These are phyloP conservation scores for Danionella dracula DNA, from an alignment of 2,797 vertebrate species.

Conservation along the genomic window DNA sequence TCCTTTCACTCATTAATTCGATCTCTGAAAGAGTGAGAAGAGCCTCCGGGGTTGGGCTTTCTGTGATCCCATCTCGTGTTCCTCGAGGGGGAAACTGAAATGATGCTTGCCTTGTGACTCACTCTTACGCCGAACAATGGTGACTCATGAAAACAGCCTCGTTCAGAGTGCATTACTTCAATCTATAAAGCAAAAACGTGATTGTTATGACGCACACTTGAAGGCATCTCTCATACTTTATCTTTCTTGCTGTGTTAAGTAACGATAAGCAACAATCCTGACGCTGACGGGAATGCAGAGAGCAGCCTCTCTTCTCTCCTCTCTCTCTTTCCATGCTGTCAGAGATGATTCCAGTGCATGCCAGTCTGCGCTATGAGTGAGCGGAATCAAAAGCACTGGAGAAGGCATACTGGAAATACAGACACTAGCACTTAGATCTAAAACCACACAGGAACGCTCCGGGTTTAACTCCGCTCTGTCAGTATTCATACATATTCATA, in stretches of 20 bases:
- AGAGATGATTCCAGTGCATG: constrained; percentile 34
- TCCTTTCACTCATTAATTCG: constrained; percentile 22
- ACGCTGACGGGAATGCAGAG: no score
- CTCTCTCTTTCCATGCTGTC: constrained; percentile 14
- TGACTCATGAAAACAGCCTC: constrained; percentile 2
- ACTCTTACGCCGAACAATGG: neutral
- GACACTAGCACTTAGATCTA: neutral
- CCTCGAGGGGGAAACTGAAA: neutral
- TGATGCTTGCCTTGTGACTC: neutral
- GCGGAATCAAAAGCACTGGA: constrained; percentile 24
- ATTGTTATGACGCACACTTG: neutral
- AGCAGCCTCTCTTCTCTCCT: no score
- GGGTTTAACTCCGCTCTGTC: neutral
- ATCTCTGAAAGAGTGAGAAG: constrained; percentile 29
- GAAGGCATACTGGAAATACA: constrained; percentile 17
- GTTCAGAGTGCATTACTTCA: neutral
- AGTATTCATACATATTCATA: no score
- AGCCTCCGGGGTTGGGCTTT: neutral
- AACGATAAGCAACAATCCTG: neutral
- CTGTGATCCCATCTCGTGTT: neutral
- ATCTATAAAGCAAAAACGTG: neutral
- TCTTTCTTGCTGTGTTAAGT: neutral
- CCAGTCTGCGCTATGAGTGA: constrained; percentile 29
- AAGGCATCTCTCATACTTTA: neutral
- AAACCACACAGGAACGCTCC: neutral